These are phyloP conservation scores for Galeruca laticollis DNA, from an alignment of 2,888 invertebrate species.

Conservation along the genomic window DNA sequence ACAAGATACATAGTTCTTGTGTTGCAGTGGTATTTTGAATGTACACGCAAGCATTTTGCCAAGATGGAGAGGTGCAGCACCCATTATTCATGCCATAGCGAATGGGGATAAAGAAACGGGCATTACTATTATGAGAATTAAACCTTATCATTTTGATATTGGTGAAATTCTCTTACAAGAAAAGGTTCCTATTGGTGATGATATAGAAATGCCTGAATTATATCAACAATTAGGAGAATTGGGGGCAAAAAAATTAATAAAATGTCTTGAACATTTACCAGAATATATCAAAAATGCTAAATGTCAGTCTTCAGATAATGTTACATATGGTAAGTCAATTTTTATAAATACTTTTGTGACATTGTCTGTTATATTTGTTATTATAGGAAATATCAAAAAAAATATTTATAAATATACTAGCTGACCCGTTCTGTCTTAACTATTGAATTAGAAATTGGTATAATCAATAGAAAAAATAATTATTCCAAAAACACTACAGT, in stretches of 20 bases:
- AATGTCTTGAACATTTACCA: constrained; percentile 74
- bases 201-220: constrained; percentile 76
- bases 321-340: constrained; percentile 76
- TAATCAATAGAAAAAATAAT: too few species aligned
- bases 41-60: constrained; percentile 94
- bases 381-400: too few species aligned
- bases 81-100: constrained; percentile 86
- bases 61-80: constrained; percentile 93
- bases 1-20: constrained; percentile 11
- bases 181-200: constrained; percentile 69
- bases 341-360: neutral
- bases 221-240: constrained; percentile 74
- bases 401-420: too few species aligned
- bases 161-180: constrained; percentile 78
- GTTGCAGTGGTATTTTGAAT: constrained; percentile 88
- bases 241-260: constrained; percentile 77
- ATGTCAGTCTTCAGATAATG: constrained; percentile 73
- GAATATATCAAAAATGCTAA: constrained; percentile 70
- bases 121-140: constrained; percentile 88
- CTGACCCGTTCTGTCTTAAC: too few species aligned
- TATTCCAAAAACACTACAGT: too few species aligned
- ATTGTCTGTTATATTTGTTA: too few species aligned
- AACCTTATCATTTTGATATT: constrained; percentile 84
- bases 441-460: too few species aligned
- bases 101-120: constrained; percentile 86